Evolutionary conservation across 2,797 vertebrate genomes (phyloP), one percentile per base, ranked within the genome.

Genomic region (Sebastolobus altivelis): DNA sequence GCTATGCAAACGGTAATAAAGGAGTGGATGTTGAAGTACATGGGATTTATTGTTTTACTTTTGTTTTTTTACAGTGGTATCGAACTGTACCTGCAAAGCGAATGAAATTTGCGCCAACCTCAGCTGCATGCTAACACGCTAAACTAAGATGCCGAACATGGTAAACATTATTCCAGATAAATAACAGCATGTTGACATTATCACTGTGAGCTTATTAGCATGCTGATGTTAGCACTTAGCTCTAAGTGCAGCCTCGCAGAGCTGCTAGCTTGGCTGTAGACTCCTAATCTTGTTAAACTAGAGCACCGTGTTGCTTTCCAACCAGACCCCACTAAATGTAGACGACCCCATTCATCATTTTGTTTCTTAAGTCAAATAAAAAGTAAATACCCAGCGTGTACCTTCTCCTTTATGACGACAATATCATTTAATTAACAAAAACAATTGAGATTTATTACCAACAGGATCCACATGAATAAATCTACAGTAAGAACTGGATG

Each of bases 371-470:
- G 77, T 86, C 76, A 80, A 88, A 89, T 56, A 61, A 35, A 88
- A 82, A 89, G 25, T 74, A 81, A 85, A 82, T 78, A 83, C 77
- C 38, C 68, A 75, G 37, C 58, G 56, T 59, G 40, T 56, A 69
- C 71, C 56, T 72, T 79, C 77, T 77, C 65, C 49, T 85, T 78
- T 70, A 68, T 81, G 68, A 77, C 69, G 40, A 65, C 59, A 72
- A 75, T 67, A 78, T 88, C 22, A 84, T 89, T 84, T 82, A 55
- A 88, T 89, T 87, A 84, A 65, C 58, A 79, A 43, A 77, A 76
- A 78, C 80, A 79, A 92, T 86, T 84, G 82, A 82, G 89, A 92
- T 92, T 83, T 83, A 93, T 90, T 77, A 80, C 83, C 55, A 65
- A 49, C 9, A 25, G 37, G 72, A 83, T 84, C 58, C 75, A 81